A percentile compares a stretch with the other conserved stretches of the same genome.
Evolutionary conservation across 1,140 invertebrate species (phyloP).

Genomic region (Drosophila burlai): DNA sequence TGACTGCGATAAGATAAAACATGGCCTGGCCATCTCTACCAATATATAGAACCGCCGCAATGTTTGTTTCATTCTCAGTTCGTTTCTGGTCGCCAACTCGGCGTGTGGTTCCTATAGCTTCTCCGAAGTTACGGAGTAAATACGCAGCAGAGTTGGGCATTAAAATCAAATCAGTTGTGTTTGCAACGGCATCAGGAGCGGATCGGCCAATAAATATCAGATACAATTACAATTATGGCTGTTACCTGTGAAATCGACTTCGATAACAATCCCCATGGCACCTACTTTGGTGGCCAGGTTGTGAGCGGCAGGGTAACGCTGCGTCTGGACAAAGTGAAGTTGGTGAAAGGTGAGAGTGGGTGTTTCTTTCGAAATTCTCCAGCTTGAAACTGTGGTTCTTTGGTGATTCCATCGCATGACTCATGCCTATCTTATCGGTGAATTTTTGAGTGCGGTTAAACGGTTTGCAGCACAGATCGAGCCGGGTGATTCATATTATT

Average conservation of each 20-base stretch:
- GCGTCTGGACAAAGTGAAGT: slow-evolving; percentile 85
- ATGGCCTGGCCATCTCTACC: slow-evolving; percentile 28
- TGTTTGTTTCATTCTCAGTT: slow-evolving; percentile 68
- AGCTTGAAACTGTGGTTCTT: neutral
- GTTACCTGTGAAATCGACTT: slow-evolving; percentile 82
- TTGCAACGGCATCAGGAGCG: slow-evolving; percentile 41
- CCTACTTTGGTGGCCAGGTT: slow-evolving; percentile 86
- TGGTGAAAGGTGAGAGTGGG: slow-evolving; percentile 80
- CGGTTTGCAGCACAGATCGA: slow-evolving; percentile 30
- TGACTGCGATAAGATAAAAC: slow-evolving; percentile 69
- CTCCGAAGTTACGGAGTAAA: slow-evolving; percentile 29
- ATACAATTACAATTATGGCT: slow-evolving; percentile 53
- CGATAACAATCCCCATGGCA: slow-evolving; percentile 85
- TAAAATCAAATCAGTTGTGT: slow-evolving; percentile 65
- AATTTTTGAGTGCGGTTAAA: slow-evolving; percentile 31
- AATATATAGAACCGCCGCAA: slow-evolving; percentile 31
- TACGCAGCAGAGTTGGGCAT: slow-evolving; percentile 23
- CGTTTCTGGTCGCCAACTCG: slow-evolving; percentile 48
- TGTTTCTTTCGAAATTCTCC: neutral
- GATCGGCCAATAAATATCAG: slow-evolving; percentile 26
- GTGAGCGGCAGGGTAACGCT: slow-evolving; percentile 85
- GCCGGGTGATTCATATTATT: slow-evolving; percentile 45
- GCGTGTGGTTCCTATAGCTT: slow-evolving; percentile 20
- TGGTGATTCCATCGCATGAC: slow-evolving; percentile 24
- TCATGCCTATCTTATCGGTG: slow-evolving; percentile 52